Percentiles rank a stretch among this genome's conserved stretches.
Conservation (phyloP, 2,888 invertebrate genomes). For the Glyphotaelius pellucidus region DNA sequence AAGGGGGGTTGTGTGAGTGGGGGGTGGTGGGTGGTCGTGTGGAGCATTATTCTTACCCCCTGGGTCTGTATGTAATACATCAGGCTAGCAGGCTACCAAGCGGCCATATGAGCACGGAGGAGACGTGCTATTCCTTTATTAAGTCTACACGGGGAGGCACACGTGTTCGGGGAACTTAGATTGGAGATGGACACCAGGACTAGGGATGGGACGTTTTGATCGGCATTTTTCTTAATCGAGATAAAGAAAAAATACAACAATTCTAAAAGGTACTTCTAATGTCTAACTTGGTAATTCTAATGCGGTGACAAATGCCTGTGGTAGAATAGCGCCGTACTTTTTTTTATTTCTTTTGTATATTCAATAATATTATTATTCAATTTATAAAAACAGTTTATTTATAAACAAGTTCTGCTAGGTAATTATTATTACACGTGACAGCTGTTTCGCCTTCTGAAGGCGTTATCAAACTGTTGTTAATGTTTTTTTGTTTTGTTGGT, state of each 20-base stretch:
- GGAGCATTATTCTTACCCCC: background rate
- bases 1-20: background rate
- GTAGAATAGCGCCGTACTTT: too few relatives aligned
- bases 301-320: too few relatives aligned
- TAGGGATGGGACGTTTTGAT: conserved; percentile 18
- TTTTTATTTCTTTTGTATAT: too few relatives aligned
- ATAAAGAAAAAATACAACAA: background rate
- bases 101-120: conserved; percentile 48
- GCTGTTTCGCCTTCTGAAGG: too few relatives aligned
- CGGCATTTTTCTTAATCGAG: background rate
- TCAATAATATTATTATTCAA: too few relatives aligned
- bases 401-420: too few relatives aligned
- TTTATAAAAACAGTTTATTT: too few relatives aligned
- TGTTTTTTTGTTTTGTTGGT: too few relatives aligned
- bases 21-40: background rate
- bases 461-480: too few relatives aligned
- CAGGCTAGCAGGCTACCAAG: conserved; percentile 23
- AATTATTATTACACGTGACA: too few relatives aligned
- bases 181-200: conserved; percentile 47
- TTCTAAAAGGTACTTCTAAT: background rate
- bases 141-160: conserved; percentile 61
- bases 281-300: too few relatives aligned
- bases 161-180: conserved; percentile 59
- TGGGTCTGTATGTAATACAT: conserved; percentile 37
- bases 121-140: conserved; percentile 60